phyloP scores from a whole-genome alignment of 2,113 vertebrate genomes.

The Podarcis cretensis region DNA sequence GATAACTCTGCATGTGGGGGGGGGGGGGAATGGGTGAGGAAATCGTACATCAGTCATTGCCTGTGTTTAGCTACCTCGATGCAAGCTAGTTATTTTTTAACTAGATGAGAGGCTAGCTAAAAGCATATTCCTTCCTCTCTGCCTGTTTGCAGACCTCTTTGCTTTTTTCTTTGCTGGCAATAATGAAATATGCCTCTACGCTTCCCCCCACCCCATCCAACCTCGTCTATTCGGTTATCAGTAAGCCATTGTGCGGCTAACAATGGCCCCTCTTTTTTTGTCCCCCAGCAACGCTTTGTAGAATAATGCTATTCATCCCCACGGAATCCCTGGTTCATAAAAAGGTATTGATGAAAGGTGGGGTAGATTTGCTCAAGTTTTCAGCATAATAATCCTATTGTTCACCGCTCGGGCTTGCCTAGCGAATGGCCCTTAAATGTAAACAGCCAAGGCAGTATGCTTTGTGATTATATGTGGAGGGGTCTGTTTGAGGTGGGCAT shows the following conservation, averaged over 20 bases:
- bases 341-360: constrained; percentile 63
- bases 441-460: constrained; percentile 54
- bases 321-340: constrained; percentile 48
- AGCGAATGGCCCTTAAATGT: constrained; percentile 57
- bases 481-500: constrained; percentile 55
- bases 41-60: constrained; percentile 32
- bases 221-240: constrained; percentile 54
- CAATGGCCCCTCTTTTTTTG: constrained; percentile 46
- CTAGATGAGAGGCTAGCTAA: constrained; percentile 41
- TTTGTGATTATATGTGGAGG: constrained; percentile 45
- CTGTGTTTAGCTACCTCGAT: constrained; percentile 40
- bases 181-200: constrained; percentile 33
- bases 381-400: constrained; percentile 67
- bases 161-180: constrained; percentile 47
- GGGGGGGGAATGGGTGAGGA: background rate
- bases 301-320: constrained; percentile 63
- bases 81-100: constrained; percentile 63
- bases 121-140: constrained; percentile 31
- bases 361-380: constrained; percentile 66
- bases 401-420: constrained; percentile 52
- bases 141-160: constrained; percentile 59
- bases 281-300: constrained; percentile 37
- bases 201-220: constrained; percentile 1
- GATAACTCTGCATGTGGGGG: background rate
- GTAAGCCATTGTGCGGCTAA: constrained; percentile 48